phyloP scores from a whole-genome alignment of 2,113 vertebrate genomes.

The Tachuris rubrigastra region DNA sequence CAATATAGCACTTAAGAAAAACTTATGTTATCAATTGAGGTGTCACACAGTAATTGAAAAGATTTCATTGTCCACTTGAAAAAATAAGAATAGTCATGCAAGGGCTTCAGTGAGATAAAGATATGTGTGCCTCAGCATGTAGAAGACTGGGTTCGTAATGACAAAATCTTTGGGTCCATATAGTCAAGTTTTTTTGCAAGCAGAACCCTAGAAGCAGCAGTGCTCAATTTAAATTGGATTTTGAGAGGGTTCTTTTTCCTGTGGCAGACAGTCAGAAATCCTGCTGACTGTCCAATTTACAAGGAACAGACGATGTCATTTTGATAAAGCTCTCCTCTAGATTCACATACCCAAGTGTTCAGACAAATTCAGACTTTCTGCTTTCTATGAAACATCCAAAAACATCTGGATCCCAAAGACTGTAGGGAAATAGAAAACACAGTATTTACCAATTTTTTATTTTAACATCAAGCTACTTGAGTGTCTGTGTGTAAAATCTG shows the following conservation, averaged over 20 bases:
- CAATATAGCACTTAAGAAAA: conserved; percentile 45
- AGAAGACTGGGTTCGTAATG: not conserved
- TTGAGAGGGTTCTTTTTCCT: conserved; percentile 28
- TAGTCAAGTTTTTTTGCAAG: conserved; percentile 15
- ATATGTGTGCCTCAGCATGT: not conserved
- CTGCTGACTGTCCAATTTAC: conserved; percentile 60
- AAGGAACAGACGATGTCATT: conserved; percentile 58
- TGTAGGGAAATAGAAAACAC: not conserved
- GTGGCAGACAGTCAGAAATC: conserved; percentile 61
- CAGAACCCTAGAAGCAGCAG: conserved; percentile 37
- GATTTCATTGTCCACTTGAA: conserved; percentile 15
- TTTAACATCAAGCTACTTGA: not conserved
- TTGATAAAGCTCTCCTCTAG: conserved; percentile 55
- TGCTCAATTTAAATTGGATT: conserved; percentile 46
- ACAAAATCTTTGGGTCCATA: not conserved
- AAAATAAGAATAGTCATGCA: conserved; percentile 22
- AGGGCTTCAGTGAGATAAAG: conserved; percentile 19
- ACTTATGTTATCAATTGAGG: conserved; percentile 63
- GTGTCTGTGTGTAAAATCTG: not conserved
- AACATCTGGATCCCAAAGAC: conserved; percentile 8
- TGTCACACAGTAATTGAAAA: conserved; percentile 51
- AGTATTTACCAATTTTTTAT: not conserved
- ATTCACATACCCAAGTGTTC: conserved; percentile 31
- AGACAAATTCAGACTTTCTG: conserved; percentile 26
- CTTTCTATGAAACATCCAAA: conserved; percentile 4